Base-by-base conservation (phyloP, 1,140 invertebrate species). In the Sinonovacula constricta region DNA sequence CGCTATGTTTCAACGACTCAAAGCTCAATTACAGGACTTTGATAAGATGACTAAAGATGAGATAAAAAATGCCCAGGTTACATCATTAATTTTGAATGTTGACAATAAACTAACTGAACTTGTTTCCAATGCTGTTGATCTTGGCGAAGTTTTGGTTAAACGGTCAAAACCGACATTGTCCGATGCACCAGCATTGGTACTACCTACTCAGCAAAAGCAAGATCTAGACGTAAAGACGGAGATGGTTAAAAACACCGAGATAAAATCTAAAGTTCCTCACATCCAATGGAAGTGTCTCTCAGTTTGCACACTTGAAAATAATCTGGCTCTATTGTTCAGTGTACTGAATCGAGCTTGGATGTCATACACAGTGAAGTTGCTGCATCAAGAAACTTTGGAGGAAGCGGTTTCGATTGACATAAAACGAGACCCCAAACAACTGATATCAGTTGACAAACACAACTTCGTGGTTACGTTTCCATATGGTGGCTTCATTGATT, bases 311-410 rank as follows among this genome's bases (percentile, higher is more conserved):
- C 66, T 76, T 62, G 72, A 76, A 45, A 76, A 76, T 24, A 76
- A 76, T 22, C 63, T 76, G 0, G 72, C 72, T 2, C 30, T 76
- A 14, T 5, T 67, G 24, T 59, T 76, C 26, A 34, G 67, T 34
- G 72, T 76, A n/a, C 66, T 33, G 31, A 76, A 76, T 12, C 51
- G 72, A 28, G 36, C 62, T 10, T 76, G 72, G 72, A 65, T 76
- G 18, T 76, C 72, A 7, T 57, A 67, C 45, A 59, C 63, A 2
- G 33, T 67, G 22, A 54, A 59, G 10, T 53, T 76, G 1, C 7
- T 76, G 1, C 66, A 31, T 24, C 45, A 49, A n/a, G 72, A 76
- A 3, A 76, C 49, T 34, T 24, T 76, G 3, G 72, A 66, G 14
- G 72, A 67, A 45, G 57, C 67, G 0, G 49, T 66, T 22, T 65